Evolutionary conservation across 2,888 invertebrate species (phyloP).

Genomic region (Limnephilus rhombicus): DNA sequence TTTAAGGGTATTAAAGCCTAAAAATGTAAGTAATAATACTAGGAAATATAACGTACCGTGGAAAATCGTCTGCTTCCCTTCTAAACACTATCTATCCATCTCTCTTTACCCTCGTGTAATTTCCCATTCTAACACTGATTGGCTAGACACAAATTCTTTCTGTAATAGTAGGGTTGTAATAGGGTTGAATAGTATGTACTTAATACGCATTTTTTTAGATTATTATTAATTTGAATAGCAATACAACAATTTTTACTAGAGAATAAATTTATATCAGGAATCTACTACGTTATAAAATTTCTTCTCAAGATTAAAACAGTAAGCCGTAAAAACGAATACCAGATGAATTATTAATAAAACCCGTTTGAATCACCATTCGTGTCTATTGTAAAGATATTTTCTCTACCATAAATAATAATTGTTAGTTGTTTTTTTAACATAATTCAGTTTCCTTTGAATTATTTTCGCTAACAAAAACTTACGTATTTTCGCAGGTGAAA

Average conservation of each 20-base stretch:
- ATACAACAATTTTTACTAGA: too few species aligned
- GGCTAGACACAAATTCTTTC: background rate
- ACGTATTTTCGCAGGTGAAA: background rate
- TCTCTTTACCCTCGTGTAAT: background rate
- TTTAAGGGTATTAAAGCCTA: too few species aligned
- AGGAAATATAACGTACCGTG: too few species aligned
- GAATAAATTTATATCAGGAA: too few species aligned
- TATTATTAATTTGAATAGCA: too few species aligned
- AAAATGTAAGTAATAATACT: too few species aligned
- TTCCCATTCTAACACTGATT: background rate
- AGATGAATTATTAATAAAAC: background rate
- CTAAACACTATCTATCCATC: too few species aligned
- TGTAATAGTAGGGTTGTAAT: background rate
- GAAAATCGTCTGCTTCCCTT: too few species aligned
- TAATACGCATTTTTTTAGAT: too few species aligned
- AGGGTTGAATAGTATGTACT: too few species aligned
- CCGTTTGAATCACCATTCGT: background rate
- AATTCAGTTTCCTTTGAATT: background rate
- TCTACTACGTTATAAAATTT: too few species aligned
- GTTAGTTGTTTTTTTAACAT: background rate
- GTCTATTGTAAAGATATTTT: background rate
- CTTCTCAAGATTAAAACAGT: background rate
- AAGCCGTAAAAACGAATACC: background rate
- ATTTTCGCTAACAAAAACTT: background rate
- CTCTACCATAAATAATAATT: background rate